A percentile compares a stretch with the other conserved stretches of the same genome.
Conservation (phyloP, 2,888 invertebrate genomes). For the Diarsia brunnea region DNA sequence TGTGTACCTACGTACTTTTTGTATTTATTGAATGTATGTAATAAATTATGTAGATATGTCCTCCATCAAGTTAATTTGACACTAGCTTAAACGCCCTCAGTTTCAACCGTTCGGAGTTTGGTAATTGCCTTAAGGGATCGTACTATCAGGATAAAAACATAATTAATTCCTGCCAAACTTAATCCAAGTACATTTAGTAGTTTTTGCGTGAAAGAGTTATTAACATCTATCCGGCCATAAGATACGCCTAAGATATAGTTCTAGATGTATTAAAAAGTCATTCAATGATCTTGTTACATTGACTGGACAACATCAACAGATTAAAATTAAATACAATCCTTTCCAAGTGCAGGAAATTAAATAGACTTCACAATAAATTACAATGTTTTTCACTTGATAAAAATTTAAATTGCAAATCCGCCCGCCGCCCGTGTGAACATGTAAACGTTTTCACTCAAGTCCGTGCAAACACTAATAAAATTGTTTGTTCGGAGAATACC, state of each 20-base stretch:
- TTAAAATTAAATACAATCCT: background rate
- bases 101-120: background rate
- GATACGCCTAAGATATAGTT: background rate
- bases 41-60: no score
- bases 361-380: background rate
- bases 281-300: background rate
- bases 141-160: background rate
- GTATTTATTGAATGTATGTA: no score
- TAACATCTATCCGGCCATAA: background rate
- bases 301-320: background rate
- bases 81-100: background rate
- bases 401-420: slow-evolving; percentile 9
- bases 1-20: no score
- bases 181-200: background rate
- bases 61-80: background rate
- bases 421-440: background rate
- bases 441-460: slow-evolving; percentile 1
- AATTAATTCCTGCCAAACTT: background rate
- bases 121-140: background rate
- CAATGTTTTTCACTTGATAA: background rate
- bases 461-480: background rate
- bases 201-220: background rate
- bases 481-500: slow-evolving; percentile 28
- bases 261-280: background rate
- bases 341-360: background rate